phyloP scores from a whole-genome alignment of 1,140 invertebrate genomes.

The Cephus cinctus region DNA sequence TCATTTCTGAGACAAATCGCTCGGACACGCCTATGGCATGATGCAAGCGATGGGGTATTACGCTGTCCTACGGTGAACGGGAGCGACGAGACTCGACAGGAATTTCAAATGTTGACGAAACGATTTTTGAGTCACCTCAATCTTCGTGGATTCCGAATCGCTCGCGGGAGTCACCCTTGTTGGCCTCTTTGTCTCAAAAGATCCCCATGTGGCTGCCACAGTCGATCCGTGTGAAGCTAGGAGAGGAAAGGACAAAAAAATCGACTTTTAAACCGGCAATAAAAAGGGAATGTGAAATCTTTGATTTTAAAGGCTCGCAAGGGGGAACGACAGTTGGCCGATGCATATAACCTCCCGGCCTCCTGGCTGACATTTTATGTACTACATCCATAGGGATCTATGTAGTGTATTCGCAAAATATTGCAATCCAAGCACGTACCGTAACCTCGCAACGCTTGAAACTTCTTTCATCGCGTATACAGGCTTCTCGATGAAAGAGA shows the following conservation, averaged over 20 bases:
- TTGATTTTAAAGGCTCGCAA: constrained; percentile 36
- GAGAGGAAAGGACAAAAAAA: constrained; percentile 26
- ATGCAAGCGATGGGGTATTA: constrained; percentile 12
- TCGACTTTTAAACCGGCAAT: constrained; percentile 56
- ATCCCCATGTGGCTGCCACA: too few relatives aligned
- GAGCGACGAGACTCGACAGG: constrained; percentile 29
- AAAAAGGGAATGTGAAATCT: constrained; percentile 50
- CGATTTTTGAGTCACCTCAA: constrained; percentile 39
- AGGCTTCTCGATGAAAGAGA: neutral
- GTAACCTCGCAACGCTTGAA: too few relatives aligned
- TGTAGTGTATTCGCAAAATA: too few relatives aligned
- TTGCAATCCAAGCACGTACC: constrained; percentile 49
- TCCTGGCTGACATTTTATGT: too few relatives aligned
- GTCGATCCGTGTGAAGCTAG: too few relatives aligned
- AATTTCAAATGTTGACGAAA: constrained; percentile 41
- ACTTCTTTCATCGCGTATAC: constrained; percentile 27
- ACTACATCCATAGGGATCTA: too few relatives aligned
- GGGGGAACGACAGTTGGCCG: constrained; percentile 1
- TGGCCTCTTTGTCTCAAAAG: too few relatives aligned
- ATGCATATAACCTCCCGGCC: constrained; percentile 2
- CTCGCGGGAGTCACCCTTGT: too few relatives aligned
- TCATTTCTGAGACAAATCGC: constrained; percentile 41
- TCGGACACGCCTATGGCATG: constrained; percentile 32
- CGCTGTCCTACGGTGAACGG: neutral
- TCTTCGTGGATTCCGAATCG: too few relatives aligned